Conservation (phyloP, 53 echinoderm and acorn worm species). For the Zoroaster sp. region DNA sequence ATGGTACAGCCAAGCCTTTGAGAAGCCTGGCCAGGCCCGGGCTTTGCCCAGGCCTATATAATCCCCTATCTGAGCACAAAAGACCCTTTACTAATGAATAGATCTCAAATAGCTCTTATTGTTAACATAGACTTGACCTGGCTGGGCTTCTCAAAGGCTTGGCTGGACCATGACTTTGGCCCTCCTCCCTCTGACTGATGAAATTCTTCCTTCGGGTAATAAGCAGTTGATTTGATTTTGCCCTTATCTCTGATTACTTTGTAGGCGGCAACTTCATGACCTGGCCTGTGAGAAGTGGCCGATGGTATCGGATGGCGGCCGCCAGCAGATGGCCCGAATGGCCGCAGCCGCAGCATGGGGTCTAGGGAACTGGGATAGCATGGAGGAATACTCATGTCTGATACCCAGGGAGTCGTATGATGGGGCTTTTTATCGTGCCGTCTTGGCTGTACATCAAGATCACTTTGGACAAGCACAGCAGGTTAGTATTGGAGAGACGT, state of each 20-base stretch:
- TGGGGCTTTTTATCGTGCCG: conserved; percentile 96
- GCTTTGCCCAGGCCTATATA: too few species aligned
- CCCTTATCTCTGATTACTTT: not conserved
- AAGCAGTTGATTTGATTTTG: too few species aligned
- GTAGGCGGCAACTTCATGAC: conserved; percentile 87
- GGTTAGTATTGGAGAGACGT: conserved; percentile 20
- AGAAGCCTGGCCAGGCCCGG: too few species aligned
- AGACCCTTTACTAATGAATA: too few species aligned
- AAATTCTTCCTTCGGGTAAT: too few species aligned
- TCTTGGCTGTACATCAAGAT: conserved; percentile 93
- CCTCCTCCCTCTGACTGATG: too few species aligned
- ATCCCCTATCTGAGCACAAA: too few species aligned
- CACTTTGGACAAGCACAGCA: conserved; percentile 93
- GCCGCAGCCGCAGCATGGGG: conserved; percentile 98
- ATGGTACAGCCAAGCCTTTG: too few species aligned
- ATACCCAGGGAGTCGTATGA: conserved; percentile 92
- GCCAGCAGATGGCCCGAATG: conserved; percentile 96
- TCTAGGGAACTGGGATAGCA: conserved; percentile 95
- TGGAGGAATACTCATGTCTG: conserved; percentile 97
- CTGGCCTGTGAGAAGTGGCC: conserved; percentile 91
- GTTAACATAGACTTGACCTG: too few species aligned
- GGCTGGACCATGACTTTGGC: too few species aligned
- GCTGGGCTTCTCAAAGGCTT: too few species aligned
- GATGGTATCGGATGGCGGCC: conserved; percentile 76
- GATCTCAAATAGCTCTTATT: too few species aligned